phyloP scores from a whole-genome alignment of 2,888 invertebrate species.

The Tromatobia lineatoria region DNA sequence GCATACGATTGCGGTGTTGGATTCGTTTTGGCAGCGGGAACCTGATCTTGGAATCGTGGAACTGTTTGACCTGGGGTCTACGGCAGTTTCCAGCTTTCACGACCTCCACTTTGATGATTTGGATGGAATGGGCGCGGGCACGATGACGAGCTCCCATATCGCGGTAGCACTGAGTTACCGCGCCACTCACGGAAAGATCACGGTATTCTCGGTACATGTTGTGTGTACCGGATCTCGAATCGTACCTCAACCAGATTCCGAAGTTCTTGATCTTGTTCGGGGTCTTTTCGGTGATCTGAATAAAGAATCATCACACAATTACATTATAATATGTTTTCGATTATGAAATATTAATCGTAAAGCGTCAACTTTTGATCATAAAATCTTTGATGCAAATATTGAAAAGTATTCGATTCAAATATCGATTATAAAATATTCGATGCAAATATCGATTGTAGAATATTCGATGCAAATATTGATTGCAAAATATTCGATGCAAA shows the following conservation, averaged over 20 bases:
- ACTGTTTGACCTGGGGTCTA: slow-evolving; percentile 98
- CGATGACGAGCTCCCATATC: slow-evolving; percentile 97
- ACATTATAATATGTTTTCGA: too few species aligned
- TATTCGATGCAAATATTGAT: too few species aligned
- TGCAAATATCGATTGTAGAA: too few species aligned
- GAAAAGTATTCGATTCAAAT: too few species aligned
- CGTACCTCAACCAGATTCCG: slow-evolving; percentile 99
- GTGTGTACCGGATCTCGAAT: slow-evolving; percentile 99
- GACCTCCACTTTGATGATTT: slow-evolving; percentile 98
- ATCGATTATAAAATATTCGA: too few species aligned
- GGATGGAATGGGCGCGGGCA: slow-evolving; percentile 98
- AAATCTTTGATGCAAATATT: too few species aligned
- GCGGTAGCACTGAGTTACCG: slow-evolving; percentile 99
- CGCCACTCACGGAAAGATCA: slow-evolving; percentile 97
- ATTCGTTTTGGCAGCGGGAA: slow-evolving; percentile 98
- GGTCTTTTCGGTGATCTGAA: slow-evolving; percentile 95
- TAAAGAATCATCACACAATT: slow-evolving; percentile 51
- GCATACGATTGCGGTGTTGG: slow-evolving; percentile 93
- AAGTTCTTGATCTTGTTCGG: slow-evolving; percentile 99
- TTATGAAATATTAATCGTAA: too few species aligned
- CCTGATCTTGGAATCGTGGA: slow-evolving; percentile 98
- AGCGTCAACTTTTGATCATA: too few species aligned
- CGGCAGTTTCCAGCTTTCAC: slow-evolving; percentile 96
- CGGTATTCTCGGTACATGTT: slow-evolving; percentile 99
- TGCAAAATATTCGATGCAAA: too few species aligned